A percentile compares a stretch with the other conserved stretches of the same genome.
Evolutionary conservation across 2,113 vertebrate genomes (phyloP).

Genomic region (Poecilia latipinna): DNA sequence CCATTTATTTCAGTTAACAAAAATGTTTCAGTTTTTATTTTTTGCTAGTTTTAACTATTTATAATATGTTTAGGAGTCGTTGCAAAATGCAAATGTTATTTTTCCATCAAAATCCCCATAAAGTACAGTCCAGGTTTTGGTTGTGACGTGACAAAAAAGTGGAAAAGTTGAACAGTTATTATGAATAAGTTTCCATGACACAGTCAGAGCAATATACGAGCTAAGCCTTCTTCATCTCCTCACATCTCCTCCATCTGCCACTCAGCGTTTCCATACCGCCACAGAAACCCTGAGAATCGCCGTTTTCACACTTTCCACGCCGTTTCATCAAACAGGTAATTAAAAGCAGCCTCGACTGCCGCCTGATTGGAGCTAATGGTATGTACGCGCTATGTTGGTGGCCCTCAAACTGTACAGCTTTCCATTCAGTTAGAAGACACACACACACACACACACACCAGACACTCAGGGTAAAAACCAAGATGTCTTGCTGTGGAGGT

Average conservation of each 20-base stretch:
- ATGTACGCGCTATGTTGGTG: constrained; percentile 54
- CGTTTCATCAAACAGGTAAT: constrained; percentile 61
- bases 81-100: too few species aligned
- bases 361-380: constrained; percentile 28
- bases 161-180: too few species aligned
- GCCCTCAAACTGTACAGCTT: constrained; percentile 38
- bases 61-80: too few species aligned
- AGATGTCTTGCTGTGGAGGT: constrained; percentile 28
- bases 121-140: neutral
- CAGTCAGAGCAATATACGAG: too few species aligned
- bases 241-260: neutral
- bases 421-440: constrained; percentile 27
- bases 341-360: constrained; percentile 56
- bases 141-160: too few species aligned
- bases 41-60: too few species aligned
- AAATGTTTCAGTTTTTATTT: too few species aligned
- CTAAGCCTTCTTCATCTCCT: neutral
- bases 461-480: constrained; percentile 8
- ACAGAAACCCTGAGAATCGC: constrained; percentile 27
- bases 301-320: constrained; percentile 56
- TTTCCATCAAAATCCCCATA: neutral
- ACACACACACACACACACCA: constrained; percentile 14
- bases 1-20: too few species aligned
- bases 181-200: too few species aligned
- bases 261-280: constrained; percentile 27